Evolutionary conservation across 2,113 vertebrate genomes (phyloP), one percentile per base, ranked within the genome.

Genomic region (Leuciscus idus): DNA sequence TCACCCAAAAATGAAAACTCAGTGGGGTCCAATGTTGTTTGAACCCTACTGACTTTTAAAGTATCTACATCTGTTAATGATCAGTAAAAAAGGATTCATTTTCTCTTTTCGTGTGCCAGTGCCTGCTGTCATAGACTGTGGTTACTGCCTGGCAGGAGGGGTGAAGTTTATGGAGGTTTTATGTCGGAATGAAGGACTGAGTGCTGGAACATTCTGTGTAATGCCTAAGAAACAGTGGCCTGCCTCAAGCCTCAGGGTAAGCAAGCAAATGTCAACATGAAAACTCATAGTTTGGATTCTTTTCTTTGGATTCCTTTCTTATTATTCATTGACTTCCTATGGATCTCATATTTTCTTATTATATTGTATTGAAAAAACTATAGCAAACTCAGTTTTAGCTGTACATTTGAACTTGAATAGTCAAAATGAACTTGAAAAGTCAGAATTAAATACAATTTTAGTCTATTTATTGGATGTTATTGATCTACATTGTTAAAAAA

Each of bases 111-210:
- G 1, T 59, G 48, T 1, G 59, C 19, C 90, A 99, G 98, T 99
- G 86, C 96, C 97, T 2, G 91, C 46, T 0, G 78, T 92, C 50
- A 89, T 99, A 89, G 94, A 98, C 90, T 97, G 97, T 64, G 97
- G 97, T n/a, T 93, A 89, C 86, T 99, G 98, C 89, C 95, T 98
- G 75, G 88, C 96, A 1, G 98, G 98, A 82, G 96, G 96, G 48
- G 73, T 96, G 10, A 98, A 96, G 92, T 86, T 94, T 73, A 92
- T 84, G 0, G 90, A 89, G 50, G 90, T 97, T 85, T 26, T 92
- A 57, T 99, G 97, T 91, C 94, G 89, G 89, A 99, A 99, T 30
- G 93, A 96, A 28, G 97, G 98, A 21, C 87, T 92, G 77, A 96
- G 94, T 3, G 0, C 87, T 0, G 97, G 96, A 64, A 96, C 90